A percentile compares a stretch with the other conserved stretches of the same genome.
These are phyloP conservation scores for Pachyrhynchus sulphureomaculatus DNA, from an alignment of 1,140 invertebrate genomes.

Conservation along the genomic window DNA sequence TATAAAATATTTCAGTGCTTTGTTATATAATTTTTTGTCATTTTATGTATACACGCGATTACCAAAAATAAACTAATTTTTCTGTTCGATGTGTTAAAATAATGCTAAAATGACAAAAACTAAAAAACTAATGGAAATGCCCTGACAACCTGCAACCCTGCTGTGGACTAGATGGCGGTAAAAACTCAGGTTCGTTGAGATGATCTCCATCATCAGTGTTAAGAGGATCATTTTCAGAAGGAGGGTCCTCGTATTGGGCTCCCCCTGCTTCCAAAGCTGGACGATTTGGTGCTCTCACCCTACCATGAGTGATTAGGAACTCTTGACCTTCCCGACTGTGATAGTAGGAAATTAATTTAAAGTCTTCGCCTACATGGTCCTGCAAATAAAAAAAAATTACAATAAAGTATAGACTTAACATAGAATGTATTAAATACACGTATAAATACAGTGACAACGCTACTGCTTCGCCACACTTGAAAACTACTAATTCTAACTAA, in stretches of 20 bases:
- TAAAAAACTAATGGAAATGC: conserved; percentile 4
- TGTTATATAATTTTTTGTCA: no score
- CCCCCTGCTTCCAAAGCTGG: conserved; percentile 33
- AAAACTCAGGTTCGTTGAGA: conserved; percentile 1
- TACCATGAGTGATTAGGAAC: conserved; percentile 36
- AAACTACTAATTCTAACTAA: no score
- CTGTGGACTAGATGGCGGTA: conserved; percentile 11
- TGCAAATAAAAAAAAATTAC: conserved; percentile 46
- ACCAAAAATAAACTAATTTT: no score
- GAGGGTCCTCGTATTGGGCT: background rate
- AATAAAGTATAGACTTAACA: no score
- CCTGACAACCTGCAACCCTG: conserved; percentile 8
- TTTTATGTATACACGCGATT: no score
- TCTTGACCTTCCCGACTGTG: conserved; percentile 66
- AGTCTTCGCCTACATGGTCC: conserved; percentile 59
- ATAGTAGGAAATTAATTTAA: conserved; percentile 74
- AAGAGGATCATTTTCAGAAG: background rate
- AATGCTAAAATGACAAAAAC: background rate
- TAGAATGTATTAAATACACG: no score
- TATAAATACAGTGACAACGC: no score
- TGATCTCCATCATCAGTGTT: background rate
- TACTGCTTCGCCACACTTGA: no score
- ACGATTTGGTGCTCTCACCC: conserved; percentile 36
- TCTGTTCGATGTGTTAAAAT: no score
- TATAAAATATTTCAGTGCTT: no score